These are phyloP conservation scores for Cosmopolites sordidus DNA, from an alignment of 2,888 invertebrate genomes.

Conservation along the genomic window DNA sequence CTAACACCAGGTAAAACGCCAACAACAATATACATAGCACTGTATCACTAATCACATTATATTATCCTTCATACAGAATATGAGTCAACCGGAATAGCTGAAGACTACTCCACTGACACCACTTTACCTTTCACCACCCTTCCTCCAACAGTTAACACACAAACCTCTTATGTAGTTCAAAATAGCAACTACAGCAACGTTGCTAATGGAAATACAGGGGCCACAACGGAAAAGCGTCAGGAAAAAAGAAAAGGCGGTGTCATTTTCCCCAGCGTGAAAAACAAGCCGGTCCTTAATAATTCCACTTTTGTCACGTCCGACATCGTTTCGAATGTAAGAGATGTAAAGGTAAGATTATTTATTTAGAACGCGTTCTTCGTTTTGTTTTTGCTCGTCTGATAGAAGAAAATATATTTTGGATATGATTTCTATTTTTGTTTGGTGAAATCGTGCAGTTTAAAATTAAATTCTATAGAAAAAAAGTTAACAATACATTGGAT, in stretches of 20 bases:
- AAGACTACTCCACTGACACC: constrained; percentile 42
- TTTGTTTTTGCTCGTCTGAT: too few relatives aligned
- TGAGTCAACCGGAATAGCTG: constrained; percentile 63
- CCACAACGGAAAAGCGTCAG: constrained; percentile 49
- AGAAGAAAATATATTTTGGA: too few relatives aligned
- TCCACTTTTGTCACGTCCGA: constrained; percentile 73
- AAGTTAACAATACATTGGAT: too few relatives aligned
- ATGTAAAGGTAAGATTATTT: constrained; percentile 68
- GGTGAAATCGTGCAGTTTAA: too few relatives aligned
- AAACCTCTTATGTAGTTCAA: constrained; percentile 10
- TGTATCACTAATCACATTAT: too few relatives aligned
- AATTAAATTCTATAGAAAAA: too few relatives aligned
- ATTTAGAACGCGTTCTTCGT: too few relatives aligned
- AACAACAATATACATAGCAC: too few relatives aligned
- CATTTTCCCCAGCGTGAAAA: constrained; percentile 88
- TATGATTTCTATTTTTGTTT: too few relatives aligned
- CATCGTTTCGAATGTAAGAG: constrained; percentile 69
- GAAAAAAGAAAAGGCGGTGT: constrained; percentile 71
- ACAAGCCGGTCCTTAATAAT: constrained; percentile 81
- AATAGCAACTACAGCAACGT: constrained; percentile 13
- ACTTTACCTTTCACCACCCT: constrained; percentile 42
- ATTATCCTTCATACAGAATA: constrained; percentile 53
- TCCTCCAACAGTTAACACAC: constrained; percentile 40
- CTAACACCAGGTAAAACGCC: constrained; percentile 7
- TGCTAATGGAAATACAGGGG: constrained; percentile 36